Percentiles rank a stretch among this genome's conserved stretches.
phyloP scores from a whole-genome alignment of 2,113 vertebrate species.

The Apodemus sylvaticus region DNA sequence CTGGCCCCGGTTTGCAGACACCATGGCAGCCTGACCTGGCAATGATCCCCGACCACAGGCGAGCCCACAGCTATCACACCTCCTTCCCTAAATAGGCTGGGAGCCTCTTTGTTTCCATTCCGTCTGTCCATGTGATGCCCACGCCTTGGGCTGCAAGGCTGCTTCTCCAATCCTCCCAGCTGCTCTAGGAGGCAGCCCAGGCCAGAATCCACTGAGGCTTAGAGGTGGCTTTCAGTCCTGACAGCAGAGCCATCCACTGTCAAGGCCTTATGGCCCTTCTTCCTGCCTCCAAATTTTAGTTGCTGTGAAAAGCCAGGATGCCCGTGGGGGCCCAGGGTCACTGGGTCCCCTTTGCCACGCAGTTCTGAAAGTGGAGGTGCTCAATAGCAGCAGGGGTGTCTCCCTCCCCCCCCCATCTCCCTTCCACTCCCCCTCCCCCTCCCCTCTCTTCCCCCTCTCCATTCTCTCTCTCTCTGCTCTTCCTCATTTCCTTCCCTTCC shows the following conservation, averaged over 20 bases:
- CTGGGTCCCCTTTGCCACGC: not conserved
- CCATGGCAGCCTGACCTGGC: not conserved
- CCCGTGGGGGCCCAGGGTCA: not conserved
- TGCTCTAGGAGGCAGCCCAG: not conserved
- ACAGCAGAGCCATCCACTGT: too few relatives aligned
- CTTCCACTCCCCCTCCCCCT: fast-evolving
- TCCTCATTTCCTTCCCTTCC: not conserved
- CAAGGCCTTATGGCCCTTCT: not conserved
- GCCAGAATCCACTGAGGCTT: not conserved
- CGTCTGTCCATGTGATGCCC: not conserved
- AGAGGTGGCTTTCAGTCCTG: not conserved
- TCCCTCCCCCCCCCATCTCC: not conserved
- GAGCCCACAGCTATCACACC: not conserved
- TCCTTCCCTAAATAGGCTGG: slow-evolving; percentile 1
- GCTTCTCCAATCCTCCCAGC: not conserved
- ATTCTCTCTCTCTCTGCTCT: not conserved
- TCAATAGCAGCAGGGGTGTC: too few relatives aligned
- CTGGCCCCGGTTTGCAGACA: not conserved
- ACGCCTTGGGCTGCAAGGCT: not conserved
- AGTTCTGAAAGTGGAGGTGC: not conserved
- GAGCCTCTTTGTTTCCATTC: slow-evolving; percentile 31
- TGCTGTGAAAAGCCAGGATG: not conserved
- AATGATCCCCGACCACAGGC: not conserved
- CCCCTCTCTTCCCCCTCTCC: fast-evolving
- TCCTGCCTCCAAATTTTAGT: not conserved